Evolutionary conservation across 2,113 vertebrate genomes (phyloP), one percentile per base, ranked within the genome.

Genomic region (Pipra filicauda): DNA sequence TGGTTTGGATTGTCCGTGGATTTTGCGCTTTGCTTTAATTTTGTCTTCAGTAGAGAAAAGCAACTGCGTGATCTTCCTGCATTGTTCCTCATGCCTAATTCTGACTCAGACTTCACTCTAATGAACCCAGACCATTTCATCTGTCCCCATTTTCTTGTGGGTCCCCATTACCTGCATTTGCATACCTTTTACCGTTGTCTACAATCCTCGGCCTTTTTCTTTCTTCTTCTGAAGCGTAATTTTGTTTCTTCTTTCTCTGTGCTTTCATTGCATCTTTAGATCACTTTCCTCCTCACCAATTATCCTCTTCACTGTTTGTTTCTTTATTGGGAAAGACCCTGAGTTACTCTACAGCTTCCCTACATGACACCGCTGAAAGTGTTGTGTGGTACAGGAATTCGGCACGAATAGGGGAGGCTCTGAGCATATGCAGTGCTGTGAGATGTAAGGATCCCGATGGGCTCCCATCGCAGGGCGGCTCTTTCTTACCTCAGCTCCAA

Each of bases 291-390:
- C 24, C 54, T 85, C 44, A 39, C 5, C 37, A 20, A 0, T 86
- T 82, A 22, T 19, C 41, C 30, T 85, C 54, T 57, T 82, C 28
- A 11, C 33, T 59, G 21, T 43, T 64, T 44, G 24, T 88, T 89
- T 88, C 73, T 37, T 55, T 81, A n/a, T 69, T 51, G 22, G 65
- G n/a, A 72, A 58, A 35, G 59, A 48, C 48, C 7, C 5, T 44
- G 46, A 22, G 28, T 92, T 79, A 12, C 26, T 51, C 35, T 27
- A 1, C 33, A 8, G 26, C 41, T 72, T 77, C 39, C 71, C 13
- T 62, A 1, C 0, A 0, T 39, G 67, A 48, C 43, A 26, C 27
- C 0, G 1, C 51, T 49, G 51, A 27, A 62, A 54, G 28, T 1
- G 0, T 11, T 84, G 54, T 37, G 65, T 89, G 65, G 19, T 64